These are phyloP conservation scores for Brotula barbata DNA, from an alignment of 2,797 vertebrate species.

Conservation along the genomic window DNA sequence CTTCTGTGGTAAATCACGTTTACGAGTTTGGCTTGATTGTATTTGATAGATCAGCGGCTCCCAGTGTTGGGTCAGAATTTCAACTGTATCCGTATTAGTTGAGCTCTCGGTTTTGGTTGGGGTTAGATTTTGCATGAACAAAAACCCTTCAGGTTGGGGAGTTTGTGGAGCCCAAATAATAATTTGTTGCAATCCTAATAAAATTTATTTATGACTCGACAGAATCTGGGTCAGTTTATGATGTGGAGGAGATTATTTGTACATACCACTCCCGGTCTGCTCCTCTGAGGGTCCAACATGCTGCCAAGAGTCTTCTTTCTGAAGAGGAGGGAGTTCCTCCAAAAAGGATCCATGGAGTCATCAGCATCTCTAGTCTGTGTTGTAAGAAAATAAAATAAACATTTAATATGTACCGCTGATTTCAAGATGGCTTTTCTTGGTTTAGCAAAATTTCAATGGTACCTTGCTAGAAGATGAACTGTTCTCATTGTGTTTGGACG, in stretches of 20 bases:
- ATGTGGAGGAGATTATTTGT: not conserved
- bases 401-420: not conserved
- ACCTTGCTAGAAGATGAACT: constrained; percentile 61
- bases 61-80: too few species aligned
- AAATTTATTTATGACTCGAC: not conserved
- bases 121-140: too few species aligned
- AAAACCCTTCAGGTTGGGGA: too few species aligned
- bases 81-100: too few species aligned
- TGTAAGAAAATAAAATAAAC: not conserved
- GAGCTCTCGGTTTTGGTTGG: too few species aligned
- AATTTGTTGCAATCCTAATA: not conserved
- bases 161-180: too few species aligned
- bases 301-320: constrained; percentile 81
- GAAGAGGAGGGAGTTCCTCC: constrained; percentile 87
- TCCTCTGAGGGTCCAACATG: constrained; percentile 76
- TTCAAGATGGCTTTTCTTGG: not conserved
- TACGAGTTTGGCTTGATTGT: too few species aligned
- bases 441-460: not conserved
- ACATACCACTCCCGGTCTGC: constrained; percentile 80
- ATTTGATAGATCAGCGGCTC: too few species aligned
- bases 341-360: constrained; percentile 78
- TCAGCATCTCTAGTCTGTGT: constrained; percentile 59
- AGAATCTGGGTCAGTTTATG: not conserved
- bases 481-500: constrained; percentile 54
- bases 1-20: too few species aligned